These are phyloP conservation scores for Chlamydotis undulata DNA, from an alignment of 2,113 vertebrate species.

Conservation along the genomic window DNA sequence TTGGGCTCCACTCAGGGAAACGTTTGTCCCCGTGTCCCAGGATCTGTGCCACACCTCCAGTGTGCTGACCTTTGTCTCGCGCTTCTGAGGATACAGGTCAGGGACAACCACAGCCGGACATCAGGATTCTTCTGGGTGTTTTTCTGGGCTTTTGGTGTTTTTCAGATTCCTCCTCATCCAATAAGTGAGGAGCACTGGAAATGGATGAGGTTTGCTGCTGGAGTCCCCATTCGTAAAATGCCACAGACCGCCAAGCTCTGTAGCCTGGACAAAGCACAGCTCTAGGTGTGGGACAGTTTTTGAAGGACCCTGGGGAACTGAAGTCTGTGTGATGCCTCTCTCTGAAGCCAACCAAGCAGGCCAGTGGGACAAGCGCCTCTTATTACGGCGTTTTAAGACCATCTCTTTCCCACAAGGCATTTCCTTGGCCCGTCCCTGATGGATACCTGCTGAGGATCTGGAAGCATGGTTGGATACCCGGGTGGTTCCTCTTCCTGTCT, in stretches of 20 bases:
- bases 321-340: neutral
- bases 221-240: neutral
- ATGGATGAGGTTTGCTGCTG: neutral
- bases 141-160: neutral
- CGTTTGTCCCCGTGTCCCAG: accelerated
- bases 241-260: neutral
- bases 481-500: neutral
- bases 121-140: neutral
- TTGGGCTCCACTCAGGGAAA: neutral
- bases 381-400: neutral
- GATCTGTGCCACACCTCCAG: accelerated
- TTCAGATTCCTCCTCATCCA: neutral
- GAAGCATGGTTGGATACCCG: neutral
- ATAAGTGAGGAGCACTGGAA: neutral
- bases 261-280: neutral
- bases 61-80: accelerated
- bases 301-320: neutral
- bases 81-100: accelerated
- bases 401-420: neutral
- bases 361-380: neutral
- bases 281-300: neutral
- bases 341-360: neutral
- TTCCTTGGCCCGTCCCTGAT: neutral
- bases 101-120: accelerated
- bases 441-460: neutral